A percentile compares a stretch with the other conserved stretches of the same genome.
Conservation (phyloP, 2,888 invertebrate species). For the Andrena fulva region DNA sequence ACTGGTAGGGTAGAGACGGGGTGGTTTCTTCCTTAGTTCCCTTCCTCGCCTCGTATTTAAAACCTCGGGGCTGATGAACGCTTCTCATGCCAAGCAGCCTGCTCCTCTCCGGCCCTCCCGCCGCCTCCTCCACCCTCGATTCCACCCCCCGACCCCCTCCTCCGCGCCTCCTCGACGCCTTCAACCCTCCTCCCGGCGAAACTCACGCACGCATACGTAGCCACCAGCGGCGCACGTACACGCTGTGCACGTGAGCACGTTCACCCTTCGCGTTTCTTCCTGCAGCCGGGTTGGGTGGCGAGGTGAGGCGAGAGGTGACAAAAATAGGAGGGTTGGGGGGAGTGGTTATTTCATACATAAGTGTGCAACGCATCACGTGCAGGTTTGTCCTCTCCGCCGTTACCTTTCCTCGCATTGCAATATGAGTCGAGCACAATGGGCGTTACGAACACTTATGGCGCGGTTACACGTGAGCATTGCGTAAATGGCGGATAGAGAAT, state of each 20-base stretch:
- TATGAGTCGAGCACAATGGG: constrained; percentile 52
- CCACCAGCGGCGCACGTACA: constrained; percentile 24
- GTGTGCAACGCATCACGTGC: constrained; percentile 70
- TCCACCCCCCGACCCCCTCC: constrained; percentile 52
- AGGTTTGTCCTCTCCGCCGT: constrained; percentile 54
- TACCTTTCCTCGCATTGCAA: constrained; percentile 56
- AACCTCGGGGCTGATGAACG: constrained; percentile 85
- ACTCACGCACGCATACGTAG: constrained; percentile 70
- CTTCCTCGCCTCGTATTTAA: constrained; percentile 84
- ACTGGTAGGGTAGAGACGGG: constrained; percentile 79
- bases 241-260: constrained; percentile 46
- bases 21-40: constrained; percentile 83
- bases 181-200: constrained; percentile 28
- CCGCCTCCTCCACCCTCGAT: constrained; percentile 71
- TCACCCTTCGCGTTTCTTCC: constrained; percentile 53
- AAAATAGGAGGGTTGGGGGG: constrained; percentile 40
- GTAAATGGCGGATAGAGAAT: constrained; percentile 50
- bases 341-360: constrained; percentile 53
- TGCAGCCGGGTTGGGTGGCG: neutral
- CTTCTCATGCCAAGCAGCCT: constrained; percentile 83
- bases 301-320: constrained; percentile 35
- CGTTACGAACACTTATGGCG: constrained; percentile 54
- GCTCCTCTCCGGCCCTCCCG: constrained; percentile 65
- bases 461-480: constrained; percentile 63
- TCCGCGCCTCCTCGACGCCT: constrained; percentile 32